Conservation (phyloP, 2,888 invertebrate genomes). For the Gryllus longicercus region DNA sequence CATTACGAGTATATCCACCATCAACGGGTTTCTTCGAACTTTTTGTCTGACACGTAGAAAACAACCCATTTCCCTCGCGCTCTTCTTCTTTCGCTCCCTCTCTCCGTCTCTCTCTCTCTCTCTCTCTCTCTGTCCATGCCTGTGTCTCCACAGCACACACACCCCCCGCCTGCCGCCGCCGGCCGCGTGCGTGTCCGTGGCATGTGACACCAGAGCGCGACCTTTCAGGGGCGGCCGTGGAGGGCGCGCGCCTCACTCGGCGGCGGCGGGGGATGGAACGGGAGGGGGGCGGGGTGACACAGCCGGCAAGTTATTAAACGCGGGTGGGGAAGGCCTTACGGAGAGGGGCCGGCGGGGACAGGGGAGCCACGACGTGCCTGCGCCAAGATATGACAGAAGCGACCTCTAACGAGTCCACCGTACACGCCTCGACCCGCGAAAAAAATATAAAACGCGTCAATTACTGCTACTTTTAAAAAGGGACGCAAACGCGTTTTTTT, state of each 20-base stretch:
- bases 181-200: neutral
- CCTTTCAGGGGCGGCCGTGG: neutral
- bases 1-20: too few species aligned
- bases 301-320: neutral
- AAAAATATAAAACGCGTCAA: conserved; percentile 3
- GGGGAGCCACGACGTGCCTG: neutral
- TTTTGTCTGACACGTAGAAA: neutral
- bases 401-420: neutral
- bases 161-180: neutral
- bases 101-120: too few species aligned
- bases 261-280: too few species aligned
- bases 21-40: too few species aligned
- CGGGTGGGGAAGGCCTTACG: neutral
- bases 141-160: too few species aligned
- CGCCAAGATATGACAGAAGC: neutral
- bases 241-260: too few species aligned
- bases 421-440: neutral
- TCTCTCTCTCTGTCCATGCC: neutral
- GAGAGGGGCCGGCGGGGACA: neutral
- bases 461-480: neutral
- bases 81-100: neutral
- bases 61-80: neutral
- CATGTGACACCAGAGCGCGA: neutral
- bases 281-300: neutral
- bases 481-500: neutral